A percentile compares a stretch with the other conserved stretches of the same genome.
phyloP scores from a whole-genome alignment of 2,797 vertebrate genomes.

The Leucoraja ocellata region DNA sequence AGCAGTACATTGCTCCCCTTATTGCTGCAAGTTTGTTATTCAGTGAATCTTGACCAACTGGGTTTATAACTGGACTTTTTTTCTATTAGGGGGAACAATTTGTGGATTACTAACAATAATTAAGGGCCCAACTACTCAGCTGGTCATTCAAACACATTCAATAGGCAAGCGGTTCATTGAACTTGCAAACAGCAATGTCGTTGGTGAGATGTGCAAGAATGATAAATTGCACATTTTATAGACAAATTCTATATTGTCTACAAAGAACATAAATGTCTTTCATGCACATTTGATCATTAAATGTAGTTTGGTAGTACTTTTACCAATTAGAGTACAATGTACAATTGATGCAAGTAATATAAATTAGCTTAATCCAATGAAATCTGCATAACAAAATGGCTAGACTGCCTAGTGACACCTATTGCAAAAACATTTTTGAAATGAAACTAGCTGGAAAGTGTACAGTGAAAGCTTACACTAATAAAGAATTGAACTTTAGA shows the following conservation, averaged over 20 bases:
- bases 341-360: background rate
- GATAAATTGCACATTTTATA: background rate
- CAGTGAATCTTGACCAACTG: background rate
- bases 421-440: background rate
- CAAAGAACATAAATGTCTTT: background rate
- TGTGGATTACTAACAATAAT: background rate
- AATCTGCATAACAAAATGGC: slow-evolving; percentile 21
- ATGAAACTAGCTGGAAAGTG: background rate
- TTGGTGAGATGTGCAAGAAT: background rate
- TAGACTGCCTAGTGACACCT: background rate
- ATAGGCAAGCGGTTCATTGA: background rate
- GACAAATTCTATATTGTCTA: background rate
- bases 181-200: background rate
- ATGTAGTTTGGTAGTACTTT: background rate
- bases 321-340: slow-evolving; percentile 7
- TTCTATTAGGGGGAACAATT: background rate
- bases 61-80: background rate
- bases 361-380: slow-evolving; percentile 25
- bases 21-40: background rate
- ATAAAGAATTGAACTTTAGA: slow-evolving; percentile 26
- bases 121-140: background rate
- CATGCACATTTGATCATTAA: background rate
- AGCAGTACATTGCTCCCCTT: background rate
- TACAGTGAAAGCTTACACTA: background rate
- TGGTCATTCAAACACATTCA: slow-evolving; percentile 15